Evolutionary conservation across 2,888 invertebrate genomes (phyloP).

Genomic region (Polietes domitor): DNA sequence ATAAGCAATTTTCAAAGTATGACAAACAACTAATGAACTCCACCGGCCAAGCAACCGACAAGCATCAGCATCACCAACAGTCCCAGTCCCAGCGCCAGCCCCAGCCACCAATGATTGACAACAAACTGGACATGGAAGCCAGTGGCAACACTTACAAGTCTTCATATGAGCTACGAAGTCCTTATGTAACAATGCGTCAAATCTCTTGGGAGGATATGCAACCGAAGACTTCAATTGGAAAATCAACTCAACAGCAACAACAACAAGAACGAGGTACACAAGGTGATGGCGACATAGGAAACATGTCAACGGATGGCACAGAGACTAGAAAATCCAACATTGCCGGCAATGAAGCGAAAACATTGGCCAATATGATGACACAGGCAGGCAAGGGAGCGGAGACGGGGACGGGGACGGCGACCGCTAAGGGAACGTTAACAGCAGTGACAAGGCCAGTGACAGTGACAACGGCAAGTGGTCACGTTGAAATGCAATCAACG

Average conservation of each 20-base stretch:
- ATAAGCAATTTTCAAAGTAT: slow-evolving; percentile 64
- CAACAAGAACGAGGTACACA: not conserved
- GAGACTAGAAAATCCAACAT: not conserved
- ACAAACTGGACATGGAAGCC: slow-evolving; percentile 53
- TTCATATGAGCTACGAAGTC: slow-evolving; percentile 76
- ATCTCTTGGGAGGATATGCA: slow-evolving; percentile 75
- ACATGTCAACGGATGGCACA: too few species aligned
- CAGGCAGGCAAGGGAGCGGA: not conserved
- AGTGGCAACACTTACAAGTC: slow-evolving; percentile 74
- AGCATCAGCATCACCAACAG: slow-evolving; percentile 35
- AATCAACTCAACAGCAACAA: not conserved
- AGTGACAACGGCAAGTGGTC: slow-evolving; percentile 54
- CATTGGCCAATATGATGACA: not conserved
- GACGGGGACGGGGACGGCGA: not conserved
- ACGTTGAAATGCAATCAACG: slow-evolving; percentile 63
- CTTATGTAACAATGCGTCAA: slow-evolving; percentile 74
- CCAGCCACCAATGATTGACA: slow-evolving; percentile 33
- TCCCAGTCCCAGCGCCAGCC: not conserved
- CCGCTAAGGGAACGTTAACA: not conserved
- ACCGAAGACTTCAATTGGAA: not conserved
- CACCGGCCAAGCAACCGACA: slow-evolving; percentile 25
- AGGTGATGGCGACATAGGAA: not conserved
- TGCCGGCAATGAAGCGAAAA: not conserved
- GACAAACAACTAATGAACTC: slow-evolving; percentile 45
- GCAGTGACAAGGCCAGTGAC: slow-evolving; percentile 16